A percentile compares a stretch with the other conserved stretches of the same genome.
These are phyloP conservation scores for Campodea augens DNA, from an alignment of 1,140 invertebrate genomes.

Conservation along the genomic window DNA sequence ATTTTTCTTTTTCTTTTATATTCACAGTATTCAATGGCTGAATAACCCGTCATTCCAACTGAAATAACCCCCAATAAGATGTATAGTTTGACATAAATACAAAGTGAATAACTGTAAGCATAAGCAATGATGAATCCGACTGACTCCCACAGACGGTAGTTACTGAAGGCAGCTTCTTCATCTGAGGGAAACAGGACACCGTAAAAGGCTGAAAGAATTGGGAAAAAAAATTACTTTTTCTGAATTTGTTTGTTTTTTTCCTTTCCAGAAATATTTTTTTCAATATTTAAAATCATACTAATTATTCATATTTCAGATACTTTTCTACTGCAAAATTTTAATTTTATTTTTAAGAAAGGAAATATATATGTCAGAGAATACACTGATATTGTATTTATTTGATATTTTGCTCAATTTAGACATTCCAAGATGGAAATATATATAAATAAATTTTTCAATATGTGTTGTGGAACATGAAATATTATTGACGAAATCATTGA, in stretches of 20 bases:
- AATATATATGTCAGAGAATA: too few species aligned
- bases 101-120: conserved; percentile 66
- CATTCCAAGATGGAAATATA: too few species aligned
- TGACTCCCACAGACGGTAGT: conserved; percentile 86
- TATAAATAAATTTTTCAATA: too few species aligned
- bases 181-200: conserved; percentile 78
- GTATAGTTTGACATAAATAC: conserved; percentile 75
- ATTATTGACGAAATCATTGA: too few species aligned
- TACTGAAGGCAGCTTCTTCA: conserved; percentile 90
- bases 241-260: too few species aligned
- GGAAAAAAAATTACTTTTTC: conserved; percentile 12
- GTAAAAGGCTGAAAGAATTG: conserved; percentile 50
- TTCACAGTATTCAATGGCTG: conserved; percentile 70
- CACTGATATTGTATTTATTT: too few species aligned
- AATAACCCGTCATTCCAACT: conserved; percentile 58
- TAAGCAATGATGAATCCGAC: conserved; percentile 83
- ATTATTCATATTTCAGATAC: conserved; percentile 5
- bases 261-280: background rate
- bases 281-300: background rate
- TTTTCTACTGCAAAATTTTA: background rate
- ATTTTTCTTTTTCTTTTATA: too few species aligned
- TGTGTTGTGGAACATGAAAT: too few species aligned
- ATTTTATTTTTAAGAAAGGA: too few species aligned
- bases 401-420: too few species aligned
- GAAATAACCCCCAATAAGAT: conserved; percentile 61